phyloP scores from a whole-genome alignment of 2,113 vertebrate genomes.

The Accipiter cooperii region DNA sequence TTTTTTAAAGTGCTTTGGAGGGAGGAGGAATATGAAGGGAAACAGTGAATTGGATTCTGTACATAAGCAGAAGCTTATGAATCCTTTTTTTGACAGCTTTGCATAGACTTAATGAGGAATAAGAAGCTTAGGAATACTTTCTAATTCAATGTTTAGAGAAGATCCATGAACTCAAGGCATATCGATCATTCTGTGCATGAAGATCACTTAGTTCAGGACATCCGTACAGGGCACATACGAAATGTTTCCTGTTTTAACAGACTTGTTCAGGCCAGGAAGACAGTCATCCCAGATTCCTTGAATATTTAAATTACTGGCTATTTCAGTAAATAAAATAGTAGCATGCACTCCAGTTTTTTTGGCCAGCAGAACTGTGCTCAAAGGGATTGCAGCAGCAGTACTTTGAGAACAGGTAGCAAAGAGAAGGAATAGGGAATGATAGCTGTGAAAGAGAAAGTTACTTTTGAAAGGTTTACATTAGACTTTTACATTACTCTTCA shows the following conservation, averaged over 20 bases:
- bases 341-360: not conserved
- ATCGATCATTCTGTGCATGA: not conserved
- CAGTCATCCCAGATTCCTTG: not conserved
- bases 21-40: not conserved
- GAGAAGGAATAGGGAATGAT: not conserved
- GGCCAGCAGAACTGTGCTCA: not conserved
- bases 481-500: not conserved
- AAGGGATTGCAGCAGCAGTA: not conserved
- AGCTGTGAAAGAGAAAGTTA: not conserved
- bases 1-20: not conserved
- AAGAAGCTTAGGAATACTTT: not conserved
- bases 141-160: not conserved
- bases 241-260: not conserved
- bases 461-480: not conserved
- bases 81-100: not conserved
- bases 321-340: not conserved
- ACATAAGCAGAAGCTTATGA: not conserved
- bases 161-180: not conserved
- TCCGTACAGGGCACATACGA: not conserved
- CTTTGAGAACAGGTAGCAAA: not conserved
- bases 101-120: not conserved
- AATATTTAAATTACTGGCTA: not conserved
- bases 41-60: not conserved
- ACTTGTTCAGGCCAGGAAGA: not conserved
- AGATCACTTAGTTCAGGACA: not conserved